Conservation (phyloP, 2,113 vertebrate species). For the Corapipo altera region DNA sequence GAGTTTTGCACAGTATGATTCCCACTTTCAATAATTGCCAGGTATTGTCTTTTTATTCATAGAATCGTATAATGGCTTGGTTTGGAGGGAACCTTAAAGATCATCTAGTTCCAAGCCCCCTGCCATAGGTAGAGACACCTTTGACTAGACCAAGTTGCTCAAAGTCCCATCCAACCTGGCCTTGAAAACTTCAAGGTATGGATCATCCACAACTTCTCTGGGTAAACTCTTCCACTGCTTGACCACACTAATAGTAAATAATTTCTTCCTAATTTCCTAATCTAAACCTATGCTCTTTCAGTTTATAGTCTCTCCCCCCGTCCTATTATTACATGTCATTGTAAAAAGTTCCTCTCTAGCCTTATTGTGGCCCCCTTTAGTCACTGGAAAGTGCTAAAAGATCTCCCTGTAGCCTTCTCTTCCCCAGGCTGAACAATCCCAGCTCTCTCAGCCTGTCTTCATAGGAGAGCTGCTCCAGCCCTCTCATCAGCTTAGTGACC, state of each 20-base stretch:
- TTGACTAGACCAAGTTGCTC: background rate
- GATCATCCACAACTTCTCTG: background rate
- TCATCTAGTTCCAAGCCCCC: rapidly evolving
- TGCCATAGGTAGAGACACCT: background rate
- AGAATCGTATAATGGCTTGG: background rate
- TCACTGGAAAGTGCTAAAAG: background rate
- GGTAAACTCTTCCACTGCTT: background rate
- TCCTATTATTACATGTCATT: background rate
- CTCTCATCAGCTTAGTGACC: background rate
- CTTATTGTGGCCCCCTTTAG: no score
- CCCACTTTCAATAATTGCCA: background rate
- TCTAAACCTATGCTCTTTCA: background rate
- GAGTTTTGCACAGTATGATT: background rate
- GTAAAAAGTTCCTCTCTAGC: rapidly evolving
- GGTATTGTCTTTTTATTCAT: background rate
- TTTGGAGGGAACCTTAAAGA: background rate
- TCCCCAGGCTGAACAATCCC: background rate
- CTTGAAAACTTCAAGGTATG: background rate
- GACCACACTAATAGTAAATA: background rate
- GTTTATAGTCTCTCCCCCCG: background rate
- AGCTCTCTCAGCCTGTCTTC: background rate
- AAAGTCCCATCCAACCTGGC: background rate
- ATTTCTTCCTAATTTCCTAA: background rate
- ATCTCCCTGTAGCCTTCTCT: background rate
- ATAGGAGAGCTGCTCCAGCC: background rate